Evolutionary conservation across 2,888 invertebrate genomes (phyloP).

Genomic region (Yponomeuta evonymella): DNA sequence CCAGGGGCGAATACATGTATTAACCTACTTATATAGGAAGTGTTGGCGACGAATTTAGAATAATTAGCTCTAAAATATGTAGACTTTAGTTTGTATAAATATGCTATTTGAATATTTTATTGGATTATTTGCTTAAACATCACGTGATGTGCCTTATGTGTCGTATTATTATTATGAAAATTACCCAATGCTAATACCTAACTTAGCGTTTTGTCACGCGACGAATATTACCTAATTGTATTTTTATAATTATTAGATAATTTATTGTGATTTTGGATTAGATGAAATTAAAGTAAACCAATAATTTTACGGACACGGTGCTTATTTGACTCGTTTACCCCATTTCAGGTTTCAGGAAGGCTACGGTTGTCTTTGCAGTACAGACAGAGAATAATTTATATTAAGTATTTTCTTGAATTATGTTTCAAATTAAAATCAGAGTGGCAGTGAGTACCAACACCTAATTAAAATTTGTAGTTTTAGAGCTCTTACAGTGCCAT

Average conservation of each 20-base stretch:
- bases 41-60: background rate
- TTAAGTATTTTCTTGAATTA: background rate
- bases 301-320: background rate
- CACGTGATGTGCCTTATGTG: background rate
- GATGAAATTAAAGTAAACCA: background rate
- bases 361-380: background rate
- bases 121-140: background rate
- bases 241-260: background rate
- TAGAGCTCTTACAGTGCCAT: too few species aligned
- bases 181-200: background rate
- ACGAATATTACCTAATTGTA: background rate
- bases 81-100: background rate
- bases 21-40: background rate
- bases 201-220: background rate
- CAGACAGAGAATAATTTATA: background rate
- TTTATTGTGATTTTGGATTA: slow-evolving; percentile 1
- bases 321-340: background rate
- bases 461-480: too few species aligned
- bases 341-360: background rate
- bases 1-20: too few species aligned
- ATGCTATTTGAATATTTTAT: background rate
- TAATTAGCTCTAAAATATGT: background rate
- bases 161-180: background rate
- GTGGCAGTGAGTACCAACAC: slow-evolving; percentile 5
- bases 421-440: slow-evolving; percentile 15